Evolutionary conservation across 2,797 vertebrate genomes (phyloP), one percentile per base, ranked within the genome.

Genomic region (Gymnocypris eckloni): DNA sequence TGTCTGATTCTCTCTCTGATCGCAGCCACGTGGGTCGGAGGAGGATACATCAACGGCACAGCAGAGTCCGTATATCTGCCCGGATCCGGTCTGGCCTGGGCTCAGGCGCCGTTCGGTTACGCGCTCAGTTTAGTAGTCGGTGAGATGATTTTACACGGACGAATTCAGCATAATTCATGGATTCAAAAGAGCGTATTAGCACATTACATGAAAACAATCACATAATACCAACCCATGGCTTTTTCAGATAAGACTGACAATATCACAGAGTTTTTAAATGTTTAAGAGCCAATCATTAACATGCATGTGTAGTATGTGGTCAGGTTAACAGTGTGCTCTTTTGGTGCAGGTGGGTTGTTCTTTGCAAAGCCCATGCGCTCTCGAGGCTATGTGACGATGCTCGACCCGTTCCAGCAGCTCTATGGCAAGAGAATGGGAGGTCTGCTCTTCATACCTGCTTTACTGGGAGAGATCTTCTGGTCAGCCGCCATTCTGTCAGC

Each of bases 391-490:
- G 97, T 99, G 92, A 99, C 98, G 82, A 99, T 99, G 98, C 88
- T 99, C 83, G 98, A 99, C 89, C 98, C 98, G 4, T 99, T 99
- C 93, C 98, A 99, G 93, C 97, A 98, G 91, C 90, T 98, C 59
- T 99, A 99, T 78, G 98, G 98, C 12, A 96, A 98, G 92, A 96
- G 98, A 83, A 99, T 99, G 98, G 98, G 98, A 0, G 98, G 98
- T 0, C 93, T 99, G 75, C 95, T 99, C 18, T 99, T 99, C 91
- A 97, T 99, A 87, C 98, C 98, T 0, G 98, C 98, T 0, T 93
- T 99, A 81, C 97, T 99, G 97, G 98, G 98, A 86, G 98, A 99
- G 91, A 99, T 99, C 93, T 99, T 99, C 94, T 99, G 98, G 98
- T 99, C 98, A 61, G 98, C 97, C 25, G 98, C 98, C 81, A 98